Base-by-base conservation (phyloP, 2,113 vertebrate genomes). In the Lasiurus borealis region DNA sequence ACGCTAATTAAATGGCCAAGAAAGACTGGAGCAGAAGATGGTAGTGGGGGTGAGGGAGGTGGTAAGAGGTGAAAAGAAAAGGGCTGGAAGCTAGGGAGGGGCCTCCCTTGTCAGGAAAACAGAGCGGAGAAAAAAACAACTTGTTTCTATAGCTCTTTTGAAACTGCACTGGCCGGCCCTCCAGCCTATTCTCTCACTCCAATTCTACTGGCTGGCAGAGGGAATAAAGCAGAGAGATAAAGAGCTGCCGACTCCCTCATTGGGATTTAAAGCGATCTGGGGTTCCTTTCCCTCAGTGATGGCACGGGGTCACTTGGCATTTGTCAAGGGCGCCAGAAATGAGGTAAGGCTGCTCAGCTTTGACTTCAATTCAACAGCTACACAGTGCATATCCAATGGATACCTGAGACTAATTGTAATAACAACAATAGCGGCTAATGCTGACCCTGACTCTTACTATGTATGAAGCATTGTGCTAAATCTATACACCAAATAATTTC, bases 1-100 rank as follows among this genome's bases (percentile, higher is more conserved):
- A 77, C 21, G 94, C 97, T 93, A 95, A 97, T 98, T 98, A 98
- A 97, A 95, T 44, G 93, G 73, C 62, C 88, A 87, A 97, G 97
- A 97, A 98, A 91, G 64, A 25, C 91, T 48, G 36, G 46, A 48
- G 40, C 76, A 36, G 50, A 83, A 68, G 88, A 88, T 62, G 77
- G 93, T 80, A 66, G 0, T 2, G 62, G 85, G 92, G 85, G 76
- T 84, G 40, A 90, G 84, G 48, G 91, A 62, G 82, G 54, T 16
- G 77, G 87, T 3, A 15, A 77, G 93, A 94, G 93, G 92, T 88
- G 66, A 92, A 76, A 85, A 94, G 97, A 85, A 87, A 94, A 72
- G 71, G 59, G 18, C 83, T 87, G 59, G 91, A 69, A 34, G 77
- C 59, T 13, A 48, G 85, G 89, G 59, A 93, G 46, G 91, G 62